A percentile compares a stretch with the other conserved stretches of the same genome.
phyloP scores from a whole-genome alignment of 2,797 vertebrate species.

The Brachymystax lenok region DNA sequence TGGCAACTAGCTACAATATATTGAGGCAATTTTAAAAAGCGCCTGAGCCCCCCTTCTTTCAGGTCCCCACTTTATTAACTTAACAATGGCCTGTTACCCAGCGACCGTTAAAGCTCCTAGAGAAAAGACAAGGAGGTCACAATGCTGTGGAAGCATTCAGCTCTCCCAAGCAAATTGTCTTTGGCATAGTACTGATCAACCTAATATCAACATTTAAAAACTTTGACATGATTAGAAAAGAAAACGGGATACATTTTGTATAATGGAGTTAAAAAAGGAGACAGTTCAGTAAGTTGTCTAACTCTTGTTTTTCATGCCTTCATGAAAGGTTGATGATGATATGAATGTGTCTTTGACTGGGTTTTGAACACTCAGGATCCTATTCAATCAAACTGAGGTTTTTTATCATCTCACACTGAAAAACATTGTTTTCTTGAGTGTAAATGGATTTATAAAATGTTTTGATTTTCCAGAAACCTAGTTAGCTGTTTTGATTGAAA shows the following conservation, averaged over 20 bases:
- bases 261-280: background rate
- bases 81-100: constrained; percentile 50
- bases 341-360: background rate
- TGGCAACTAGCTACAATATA: constrained; percentile 16
- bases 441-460: background rate
- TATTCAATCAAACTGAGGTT: background rate
- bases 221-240: background rate
- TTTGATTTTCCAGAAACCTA: background rate
- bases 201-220: background rate
- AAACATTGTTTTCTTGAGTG: background rate
- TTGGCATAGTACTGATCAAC: background rate
- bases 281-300: background rate
- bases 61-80: constrained; percentile 32
- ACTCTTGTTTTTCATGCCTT: background rate
- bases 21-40: constrained; percentile 30
- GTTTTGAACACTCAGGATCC: background rate
- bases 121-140: constrained; percentile 19
- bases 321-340: background rate
- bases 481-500: background rate
- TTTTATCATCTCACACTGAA: no score
- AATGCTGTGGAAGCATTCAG: background rate
- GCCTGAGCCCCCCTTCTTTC: background rate
- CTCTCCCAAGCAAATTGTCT: background rate
- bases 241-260: background rate
- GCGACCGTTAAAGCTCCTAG: constrained; percentile 44